phyloP scores from a whole-genome alignment of 2,797 vertebrate genomes.

The Erpetoichthys calabaricus region DNA sequence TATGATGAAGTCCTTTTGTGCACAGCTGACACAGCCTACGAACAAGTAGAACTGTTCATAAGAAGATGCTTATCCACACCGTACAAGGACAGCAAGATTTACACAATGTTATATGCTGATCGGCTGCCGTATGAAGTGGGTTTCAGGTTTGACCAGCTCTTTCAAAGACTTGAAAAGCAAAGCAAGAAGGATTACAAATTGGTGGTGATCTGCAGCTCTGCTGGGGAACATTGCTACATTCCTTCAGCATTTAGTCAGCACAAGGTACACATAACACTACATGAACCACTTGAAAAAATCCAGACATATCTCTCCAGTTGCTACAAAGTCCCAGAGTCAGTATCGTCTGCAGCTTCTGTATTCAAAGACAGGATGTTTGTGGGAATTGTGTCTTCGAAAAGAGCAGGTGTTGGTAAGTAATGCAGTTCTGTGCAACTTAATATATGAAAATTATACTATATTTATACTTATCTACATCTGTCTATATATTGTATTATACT shows the following conservation, averaged over 20 bases:
- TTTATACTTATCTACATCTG: too few species aligned
- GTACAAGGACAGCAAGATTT: constrained; percentile 27
- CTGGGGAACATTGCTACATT: constrained; percentile 52
- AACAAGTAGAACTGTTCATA: constrained; percentile 56
- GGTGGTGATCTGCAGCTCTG: constrained; percentile 45
- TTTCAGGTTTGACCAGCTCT: constrained; percentile 35
- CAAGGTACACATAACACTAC: constrained; percentile 43
- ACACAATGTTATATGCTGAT: constrained; percentile 49
- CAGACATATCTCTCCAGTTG: constrained; percentile 38
- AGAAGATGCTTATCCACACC: constrained; percentile 41
- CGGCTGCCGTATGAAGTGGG: constrained; percentile 54
- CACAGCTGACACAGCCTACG: constrained; percentile 36
- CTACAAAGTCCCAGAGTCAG: constrained; percentile 22
- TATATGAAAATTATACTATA: too few species aligned
- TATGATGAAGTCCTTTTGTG: constrained; percentile 59
- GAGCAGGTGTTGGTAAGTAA: constrained; percentile 54
- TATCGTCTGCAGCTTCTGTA: constrained; percentile 21
- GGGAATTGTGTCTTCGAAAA: constrained; percentile 48
- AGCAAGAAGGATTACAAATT: constrained; percentile 32
- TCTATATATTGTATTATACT: too few species aligned
- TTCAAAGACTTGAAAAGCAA: constrained; percentile 32
- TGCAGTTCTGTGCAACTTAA: too few species aligned
- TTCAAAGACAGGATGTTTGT: constrained; percentile 42
- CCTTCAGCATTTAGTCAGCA: constrained; percentile 54
- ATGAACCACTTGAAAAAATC: constrained; percentile 20